Percentiles rank a stretch among this genome's conserved stretches.
phyloP scores from a whole-genome alignment of 2,113 vertebrate species.

The Malaclemys terrapin region DNA sequence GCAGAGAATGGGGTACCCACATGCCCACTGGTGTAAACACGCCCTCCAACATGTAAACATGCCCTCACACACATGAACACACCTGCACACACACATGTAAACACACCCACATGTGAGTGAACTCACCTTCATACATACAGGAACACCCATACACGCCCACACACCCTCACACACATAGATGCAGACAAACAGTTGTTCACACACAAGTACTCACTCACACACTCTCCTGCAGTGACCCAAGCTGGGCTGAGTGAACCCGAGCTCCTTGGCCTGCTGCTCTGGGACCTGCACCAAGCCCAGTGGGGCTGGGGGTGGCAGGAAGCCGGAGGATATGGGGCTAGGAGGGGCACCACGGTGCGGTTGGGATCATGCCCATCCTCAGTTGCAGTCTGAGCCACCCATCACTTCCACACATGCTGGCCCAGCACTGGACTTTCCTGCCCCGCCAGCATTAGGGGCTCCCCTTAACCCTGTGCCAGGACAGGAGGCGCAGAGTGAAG shows the following conservation, averaged over 20 bases:
- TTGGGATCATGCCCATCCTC: too few species aligned
- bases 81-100: not conserved
- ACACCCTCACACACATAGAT: not conserved
- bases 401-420: not conserved
- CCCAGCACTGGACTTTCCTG: not conserved
- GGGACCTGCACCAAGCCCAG: not conserved
- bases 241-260: too few species aligned
- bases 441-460: too few species aligned
- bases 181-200: not conserved
- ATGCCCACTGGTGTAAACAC: not conserved
- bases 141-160: too few species aligned
- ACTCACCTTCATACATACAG: too few species aligned
- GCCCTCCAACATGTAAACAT: not conserved
- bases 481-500: not conserved
- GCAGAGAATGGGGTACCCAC: not conserved
- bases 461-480: not conserved
- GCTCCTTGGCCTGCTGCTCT: not conserved
- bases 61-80: not conserved
- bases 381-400: not conserved
- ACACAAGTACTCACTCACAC: too few species aligned
- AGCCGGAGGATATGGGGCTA: not conserved
- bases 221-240: too few species aligned
- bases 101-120: not conserved
- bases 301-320: not conserved
- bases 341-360: too few species aligned